Conservation (phyloP, 2,888 invertebrate species). For the Anticlea derivata region DNA sequence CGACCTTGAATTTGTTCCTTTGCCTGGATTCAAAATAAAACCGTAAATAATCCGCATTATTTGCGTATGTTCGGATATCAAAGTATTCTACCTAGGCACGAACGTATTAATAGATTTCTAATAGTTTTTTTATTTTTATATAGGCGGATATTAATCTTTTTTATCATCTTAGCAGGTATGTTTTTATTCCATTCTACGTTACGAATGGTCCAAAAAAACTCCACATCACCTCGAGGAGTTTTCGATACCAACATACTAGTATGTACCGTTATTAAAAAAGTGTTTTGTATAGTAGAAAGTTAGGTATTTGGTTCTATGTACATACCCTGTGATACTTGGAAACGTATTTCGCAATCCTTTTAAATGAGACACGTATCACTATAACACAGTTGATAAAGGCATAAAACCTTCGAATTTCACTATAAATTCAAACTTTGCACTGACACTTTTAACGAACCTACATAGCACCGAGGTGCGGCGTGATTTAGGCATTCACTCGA, state of each 20-base stretch:
- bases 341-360: conserved; percentile 68
- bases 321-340: conserved; percentile 72
- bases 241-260: conserved; percentile 34
- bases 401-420: conserved; percentile 58
- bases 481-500: conserved; percentile 75
- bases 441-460: conserved; percentile 76
- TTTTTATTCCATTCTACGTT: conserved; percentile 3
- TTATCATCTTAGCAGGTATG: background rate
- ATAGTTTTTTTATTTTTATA: background rate
- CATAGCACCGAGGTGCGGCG: conserved; percentile 71
- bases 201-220: conserved; percentile 21
- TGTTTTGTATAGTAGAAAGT: conserved; percentile 37
- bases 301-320: conserved; percentile 39
- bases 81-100: too few species aligned
- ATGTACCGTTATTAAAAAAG: conserved; percentile 38
- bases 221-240: conserved; percentile 22
- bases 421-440: conserved; percentile 78
- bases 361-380: conserved; percentile 59
- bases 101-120: background rate
- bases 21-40: background rate
- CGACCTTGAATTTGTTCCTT: conserved; percentile 14
- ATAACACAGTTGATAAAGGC: conserved; percentile 54
- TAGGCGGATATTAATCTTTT: too few species aligned
- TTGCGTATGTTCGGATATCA: too few species aligned
- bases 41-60: too few species aligned